phyloP scores from a whole-genome alignment of 2,888 invertebrate genomes.

The Sesia bembeciformis region DNA sequence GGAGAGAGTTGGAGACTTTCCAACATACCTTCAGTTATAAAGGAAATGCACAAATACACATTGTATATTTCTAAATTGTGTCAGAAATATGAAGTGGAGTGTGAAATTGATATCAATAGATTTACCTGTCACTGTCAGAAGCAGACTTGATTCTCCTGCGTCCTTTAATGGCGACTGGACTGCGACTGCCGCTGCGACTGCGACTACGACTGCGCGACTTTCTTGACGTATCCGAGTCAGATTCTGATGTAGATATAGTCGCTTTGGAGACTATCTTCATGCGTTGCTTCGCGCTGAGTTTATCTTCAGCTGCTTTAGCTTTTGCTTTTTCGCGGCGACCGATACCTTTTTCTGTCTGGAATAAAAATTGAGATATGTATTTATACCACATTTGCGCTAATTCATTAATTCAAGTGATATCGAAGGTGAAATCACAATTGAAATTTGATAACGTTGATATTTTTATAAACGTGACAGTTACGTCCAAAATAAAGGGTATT shows the following conservation, averaged over 20 bases:
- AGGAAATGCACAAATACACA: too few species aligned
- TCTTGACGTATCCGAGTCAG: conserved; percentile 76
- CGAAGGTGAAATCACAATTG: too few species aligned
- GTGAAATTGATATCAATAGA: too few species aligned
- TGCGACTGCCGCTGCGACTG: conserved; percentile 60
- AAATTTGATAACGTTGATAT: too few species aligned
- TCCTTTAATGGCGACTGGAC: conserved; percentile 58
- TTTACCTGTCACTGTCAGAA: conserved; percentile 70
- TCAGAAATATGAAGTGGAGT: too few species aligned
- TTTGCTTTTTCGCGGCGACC: conserved; percentile 52
- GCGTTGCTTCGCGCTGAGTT: conserved; percentile 88
- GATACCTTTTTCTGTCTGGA: conserved; percentile 54
- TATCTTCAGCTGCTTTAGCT: conserved; percentile 71
- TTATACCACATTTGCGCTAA: too few species aligned
- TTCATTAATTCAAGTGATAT: too few species aligned
- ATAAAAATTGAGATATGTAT: not conserved
- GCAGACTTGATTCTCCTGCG: conserved; percentile 77
- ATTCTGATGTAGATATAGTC: conserved; percentile 93
- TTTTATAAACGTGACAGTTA: too few species aligned
- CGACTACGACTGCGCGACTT: conserved; percentile 51
- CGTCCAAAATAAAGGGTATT: too few species aligned
- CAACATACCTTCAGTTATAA: too few species aligned
- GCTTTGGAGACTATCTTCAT: conserved; percentile 94
- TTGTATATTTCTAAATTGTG: conserved; percentile 12
- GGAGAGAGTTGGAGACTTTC: too few species aligned